Evolutionary conservation across 2,113 vertebrate species (phyloP), one percentile per base, ranked within the genome.

Genomic region (Sorex fumeus): DNA sequence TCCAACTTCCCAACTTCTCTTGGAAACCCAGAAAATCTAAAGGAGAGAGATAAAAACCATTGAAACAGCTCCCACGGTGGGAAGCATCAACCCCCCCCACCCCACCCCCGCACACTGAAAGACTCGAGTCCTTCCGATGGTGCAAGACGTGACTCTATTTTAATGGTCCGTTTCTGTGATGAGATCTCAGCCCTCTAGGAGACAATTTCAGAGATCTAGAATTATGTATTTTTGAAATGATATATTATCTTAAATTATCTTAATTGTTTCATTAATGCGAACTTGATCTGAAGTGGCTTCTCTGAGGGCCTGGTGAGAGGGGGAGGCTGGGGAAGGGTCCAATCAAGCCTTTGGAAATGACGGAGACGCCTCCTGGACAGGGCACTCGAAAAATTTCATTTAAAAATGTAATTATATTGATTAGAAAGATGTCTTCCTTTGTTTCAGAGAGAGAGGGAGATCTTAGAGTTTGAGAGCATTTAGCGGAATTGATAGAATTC

Each of bases 351-450:
- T 87, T 88, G 77, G 90, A 72, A 91, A 89, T 85, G 93, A 89
- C 28, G 62, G 82, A 6, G 60, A 32, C 9, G 84, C 50, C 91
- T 80, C 76, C 0, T 66, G 85, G 80, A 94, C 88, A 85, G 76
- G 80, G 84, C 30, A 28, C 91, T 87, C 81, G 28, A 70, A 74
- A 94, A 88, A 36, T 83, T 85, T 87, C 92, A 88, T 95, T 88
- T 82, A 87, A 93, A 94, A 93, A 92, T n/a, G 47, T 79, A 95
- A 95, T 96, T 87, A 93, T 69, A 93, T 86, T 94, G 94, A 95
- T 95, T 90, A 84, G 93, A 70, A 77, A 87, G 96, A 84, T 0
- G 0, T 47, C 53, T 34, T 67, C 78, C 84, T 96, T 94, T 93
- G 84, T 97, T 93, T 95, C 77, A 78, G 92, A 72, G 64, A 30